A percentile compares a stretch with the other conserved stretches of the same genome.
These are phyloP conservation scores for Dyspetes luteomarginatus DNA, from an alignment of 2,888 invertebrate genomes.

Conservation along the genomic window DNA sequence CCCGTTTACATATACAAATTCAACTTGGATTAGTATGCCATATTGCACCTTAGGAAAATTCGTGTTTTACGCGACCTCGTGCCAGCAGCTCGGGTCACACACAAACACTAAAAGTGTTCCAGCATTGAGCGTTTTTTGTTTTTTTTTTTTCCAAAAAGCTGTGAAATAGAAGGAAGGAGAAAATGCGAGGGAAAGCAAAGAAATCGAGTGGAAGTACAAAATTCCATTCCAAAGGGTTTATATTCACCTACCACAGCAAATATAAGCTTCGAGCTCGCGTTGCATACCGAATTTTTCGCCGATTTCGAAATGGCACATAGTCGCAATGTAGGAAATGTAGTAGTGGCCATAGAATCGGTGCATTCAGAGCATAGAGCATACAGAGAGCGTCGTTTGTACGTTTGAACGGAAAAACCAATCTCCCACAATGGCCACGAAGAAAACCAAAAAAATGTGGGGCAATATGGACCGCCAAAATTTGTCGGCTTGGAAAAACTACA, in stretches of 20 bases:
- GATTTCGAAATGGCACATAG: constrained; percentile 38
- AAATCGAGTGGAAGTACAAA: constrained; percentile 56
- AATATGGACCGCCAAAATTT: too few relatives aligned
- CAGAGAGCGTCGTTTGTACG: constrained; percentile 37
- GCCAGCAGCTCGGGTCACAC: too few relatives aligned
- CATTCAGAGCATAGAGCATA: background rate
- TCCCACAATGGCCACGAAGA: constrained; percentile 28
- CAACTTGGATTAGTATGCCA: constrained; percentile 4
- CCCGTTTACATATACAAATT: constrained; percentile 1
- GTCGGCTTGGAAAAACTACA: too few relatives aligned
- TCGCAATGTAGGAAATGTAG: constrained; percentile 13
- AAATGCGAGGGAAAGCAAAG: constrained; percentile 18
- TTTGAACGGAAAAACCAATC: constrained; percentile 62
- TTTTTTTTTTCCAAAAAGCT: background rate
- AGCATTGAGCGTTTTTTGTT: background rate
- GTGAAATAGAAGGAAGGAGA: background rate
- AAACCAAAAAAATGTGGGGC: background rate
- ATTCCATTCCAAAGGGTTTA: constrained; percentile 34
- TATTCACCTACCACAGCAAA: constrained; percentile 19
- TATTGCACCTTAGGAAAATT: constrained; percentile 12
- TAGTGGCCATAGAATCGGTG: constrained; percentile 45
- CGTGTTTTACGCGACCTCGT: background rate
- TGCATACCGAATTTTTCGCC: constrained; percentile 21
- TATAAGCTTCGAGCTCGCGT: constrained; percentile 12
- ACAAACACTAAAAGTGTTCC: constrained; percentile 1